These are phyloP conservation scores for Acanthoscelides obtectus DNA, from an alignment of 2,888 invertebrate genomes.

Conservation along the genomic window DNA sequence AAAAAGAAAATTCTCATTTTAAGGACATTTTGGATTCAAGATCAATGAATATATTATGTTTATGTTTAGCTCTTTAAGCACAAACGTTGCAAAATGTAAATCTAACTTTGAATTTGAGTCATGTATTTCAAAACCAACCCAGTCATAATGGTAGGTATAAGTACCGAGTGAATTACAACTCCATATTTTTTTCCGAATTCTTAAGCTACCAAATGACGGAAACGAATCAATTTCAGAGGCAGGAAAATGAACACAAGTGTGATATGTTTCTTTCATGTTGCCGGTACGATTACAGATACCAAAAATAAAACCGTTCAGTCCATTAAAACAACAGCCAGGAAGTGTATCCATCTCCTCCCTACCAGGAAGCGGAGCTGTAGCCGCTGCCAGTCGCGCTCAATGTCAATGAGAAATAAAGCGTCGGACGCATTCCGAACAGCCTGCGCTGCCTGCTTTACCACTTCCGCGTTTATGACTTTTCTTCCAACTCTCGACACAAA, in stretches of 20 bases:
- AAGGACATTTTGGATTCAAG: too few relatives aligned
- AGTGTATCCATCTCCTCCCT: neutral
- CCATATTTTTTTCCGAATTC: too few relatives aligned
- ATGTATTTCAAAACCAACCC: too few relatives aligned
- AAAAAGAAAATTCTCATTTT: too few relatives aligned
- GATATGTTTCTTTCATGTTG: neutral
- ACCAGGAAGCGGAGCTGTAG: neutral
- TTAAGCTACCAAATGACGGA: too few relatives aligned
- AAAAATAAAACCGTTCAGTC: neutral
- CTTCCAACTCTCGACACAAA: neutral
- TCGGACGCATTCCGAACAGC: neutral
- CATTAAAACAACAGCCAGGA: neutral
- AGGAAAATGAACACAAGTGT: neutral
- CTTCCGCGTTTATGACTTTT: neutral
- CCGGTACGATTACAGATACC: neutral
- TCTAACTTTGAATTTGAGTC: too few relatives aligned
- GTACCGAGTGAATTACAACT: too few relatives aligned
- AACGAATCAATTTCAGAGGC: too few relatives aligned
- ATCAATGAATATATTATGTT: too few relatives aligned
- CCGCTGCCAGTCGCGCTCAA: neutral
- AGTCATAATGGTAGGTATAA: too few relatives aligned
- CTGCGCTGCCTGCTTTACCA: neutral
- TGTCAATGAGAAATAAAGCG: neutral
- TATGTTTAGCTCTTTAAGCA: too few relatives aligned
- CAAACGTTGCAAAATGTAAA: too few relatives aligned